Percentiles rank a stretch among this genome's conserved stretches.
Conservation (phyloP, 2,888 invertebrate genomes). For the Dugesia japonica region DNA sequence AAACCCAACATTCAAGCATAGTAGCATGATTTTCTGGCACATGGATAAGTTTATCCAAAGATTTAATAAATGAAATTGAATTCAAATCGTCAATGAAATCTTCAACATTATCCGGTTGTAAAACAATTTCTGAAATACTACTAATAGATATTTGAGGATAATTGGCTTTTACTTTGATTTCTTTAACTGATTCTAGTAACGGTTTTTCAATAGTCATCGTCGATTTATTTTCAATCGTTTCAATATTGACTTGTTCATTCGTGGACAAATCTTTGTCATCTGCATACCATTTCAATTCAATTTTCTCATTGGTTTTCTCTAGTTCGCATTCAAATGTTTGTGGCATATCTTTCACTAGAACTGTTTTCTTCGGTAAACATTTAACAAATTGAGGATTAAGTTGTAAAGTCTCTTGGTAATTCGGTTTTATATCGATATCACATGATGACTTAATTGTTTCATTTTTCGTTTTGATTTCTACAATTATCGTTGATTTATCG, state of each 20-base stretch:
- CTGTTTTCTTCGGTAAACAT: not conserved
- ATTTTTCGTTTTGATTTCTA: conserved; percentile 23
- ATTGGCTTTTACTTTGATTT: conserved; percentile 27
- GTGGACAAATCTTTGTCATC: conserved; percentile 48
- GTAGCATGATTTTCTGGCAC: conserved; percentile 25
- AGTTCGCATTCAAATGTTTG: conserved; percentile 13
- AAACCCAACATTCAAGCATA: conserved; percentile 32
- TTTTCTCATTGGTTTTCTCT: conserved; percentile 35
- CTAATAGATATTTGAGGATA: conserved; percentile 32
- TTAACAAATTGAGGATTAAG: not conserved
- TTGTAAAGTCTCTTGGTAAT: not conserved
- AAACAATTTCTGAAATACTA: conserved; percentile 27
- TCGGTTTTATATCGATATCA: conserved; percentile 20
- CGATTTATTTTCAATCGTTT: conserved; percentile 41
- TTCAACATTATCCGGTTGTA: not conserved
- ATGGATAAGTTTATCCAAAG: not conserved
- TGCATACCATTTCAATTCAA: conserved; percentile 48
- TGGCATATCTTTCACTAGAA: not conserved
- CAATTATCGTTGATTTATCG: conserved; percentile 21
- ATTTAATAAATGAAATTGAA: conserved; percentile 8
- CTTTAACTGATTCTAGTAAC: conserved; percentile 22
- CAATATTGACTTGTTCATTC: conserved; percentile 42
- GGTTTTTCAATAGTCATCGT: conserved; percentile 39
- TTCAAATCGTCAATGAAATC: not conserved
- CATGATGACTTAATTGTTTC: conserved; percentile 1